Conservation (phyloP, 2,113 vertebrate species). For the Pholis gunnellus region DNA sequence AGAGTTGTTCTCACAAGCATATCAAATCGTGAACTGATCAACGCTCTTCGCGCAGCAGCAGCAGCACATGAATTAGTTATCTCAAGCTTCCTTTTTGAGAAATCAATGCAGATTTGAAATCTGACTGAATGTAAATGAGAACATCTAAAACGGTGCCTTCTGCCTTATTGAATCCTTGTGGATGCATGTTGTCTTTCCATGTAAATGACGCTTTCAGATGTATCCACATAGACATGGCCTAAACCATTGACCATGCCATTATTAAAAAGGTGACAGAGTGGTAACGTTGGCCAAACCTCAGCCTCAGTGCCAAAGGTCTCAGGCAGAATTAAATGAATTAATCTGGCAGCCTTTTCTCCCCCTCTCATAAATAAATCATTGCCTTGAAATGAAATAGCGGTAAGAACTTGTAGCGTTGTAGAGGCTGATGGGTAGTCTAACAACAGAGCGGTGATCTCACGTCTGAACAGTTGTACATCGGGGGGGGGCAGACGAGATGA, state of each 20-base stretch:
- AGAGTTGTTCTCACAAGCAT: neutral
- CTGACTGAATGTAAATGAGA: neutral
- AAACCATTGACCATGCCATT: neutral
- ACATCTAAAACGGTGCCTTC: neutral
- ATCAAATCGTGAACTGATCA: neutral
- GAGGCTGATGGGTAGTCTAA: neutral
- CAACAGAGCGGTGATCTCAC: conserved; percentile 9
- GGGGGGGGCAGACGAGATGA: conserved; percentile 23
- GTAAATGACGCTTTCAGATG: neutral
- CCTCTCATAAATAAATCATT: conserved; percentile 28
- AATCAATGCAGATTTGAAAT: neutral
- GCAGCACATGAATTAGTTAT: neutral
- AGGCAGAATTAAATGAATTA: neutral
- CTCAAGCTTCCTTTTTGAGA: neutral
- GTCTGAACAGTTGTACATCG: neutral
- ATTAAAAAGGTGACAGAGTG: neutral
- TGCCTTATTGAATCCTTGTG: neutral
- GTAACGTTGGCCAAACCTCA: neutral
- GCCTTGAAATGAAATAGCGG: neutral
- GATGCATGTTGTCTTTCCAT: neutral
- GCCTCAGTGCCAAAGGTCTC: neutral
- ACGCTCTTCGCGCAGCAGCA: neutral
- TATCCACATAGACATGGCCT: neutral
- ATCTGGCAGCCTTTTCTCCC: neutral
- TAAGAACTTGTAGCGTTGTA: neutral